Evolutionary conservation across 2,113 vertebrate genomes (phyloP), one percentile per base, ranked within the genome.

Genomic region (Chaetodon trifascialis): DNA sequence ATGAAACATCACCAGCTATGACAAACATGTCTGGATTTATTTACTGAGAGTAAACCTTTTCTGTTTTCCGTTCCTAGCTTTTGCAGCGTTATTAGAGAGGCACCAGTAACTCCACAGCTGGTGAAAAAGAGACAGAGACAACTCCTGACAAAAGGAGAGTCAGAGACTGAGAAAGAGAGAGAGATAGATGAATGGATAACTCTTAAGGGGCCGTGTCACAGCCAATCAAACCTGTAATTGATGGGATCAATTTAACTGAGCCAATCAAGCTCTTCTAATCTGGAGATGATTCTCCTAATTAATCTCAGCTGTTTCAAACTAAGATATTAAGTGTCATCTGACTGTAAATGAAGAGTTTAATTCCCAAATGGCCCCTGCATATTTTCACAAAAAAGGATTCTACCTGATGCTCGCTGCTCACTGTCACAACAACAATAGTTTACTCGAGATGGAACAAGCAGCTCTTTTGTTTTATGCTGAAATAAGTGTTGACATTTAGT

Each of bases 181-280:
- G 3, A 30, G 46, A 64, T 25, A 70, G 75, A 76, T 81, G 56
- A 77, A 85, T 44, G 19, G 47, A 86, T 66, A 40, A 44, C 44
- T 87, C 80, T 77, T 85, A 17, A 88, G 69, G 30, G 55, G 66
- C 71, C 74, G 52, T 85, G 84, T 90, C 68, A 90, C 81, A 85
- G 83, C 23, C 74, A 83, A 82, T 92, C 89, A 91, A 65, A 88
- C 49, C 76, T 71, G 52, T 85, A 90, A 91, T 82, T 92, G 72
- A 84, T 90, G 73, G 65, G 70, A 90, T 89, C 65, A 81, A 34
- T 92, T 90, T 78, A 73, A 87, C 21, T 69, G 67, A 75, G 34
- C 67, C 79, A 86, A 91, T 92, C 82, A 89, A 66, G 59, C 42
- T 63, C 56, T 69, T 87, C 83, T 73, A 82, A 88, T 85, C 54